Evolutionary conservation across 2,113 vertebrate species (phyloP), one percentile per base, ranked within the genome.

Genomic region (Hippocampus comes): DNA sequence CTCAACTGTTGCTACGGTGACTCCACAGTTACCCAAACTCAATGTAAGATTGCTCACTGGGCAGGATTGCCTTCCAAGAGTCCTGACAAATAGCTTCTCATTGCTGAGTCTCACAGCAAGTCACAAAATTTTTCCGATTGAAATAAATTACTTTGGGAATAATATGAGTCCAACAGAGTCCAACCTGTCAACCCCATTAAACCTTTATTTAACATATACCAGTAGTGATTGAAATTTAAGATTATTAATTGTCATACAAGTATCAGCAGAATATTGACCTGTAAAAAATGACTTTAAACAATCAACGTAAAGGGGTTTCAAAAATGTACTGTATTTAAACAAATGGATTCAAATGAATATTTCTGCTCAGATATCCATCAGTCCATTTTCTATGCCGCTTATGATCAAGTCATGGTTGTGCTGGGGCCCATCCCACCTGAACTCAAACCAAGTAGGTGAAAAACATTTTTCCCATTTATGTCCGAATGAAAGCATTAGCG

Each of bases 1-100:
- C 72, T 83, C 78, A 80, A 84, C 78, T 78, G 89, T 92, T 91
- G 86, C 91, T 85, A 86, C 73, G 82, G 89, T 75, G 85, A 91
- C 87, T 86, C 77, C 82, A 82, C 76, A 85, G 82, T 81, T 81
- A 85, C 87, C 72, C 67, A 72, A 70, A 77, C 72, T 82, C 73
- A 87, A 82, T 80, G 73, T 76, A 57, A 63, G 78, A 64, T 81
- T 72, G 64, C 67, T 88, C 67, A 72, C 73, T 67, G 75, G 71
- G 83, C 73, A 82, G 77, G 78, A 80, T 73, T 73, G 30, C 67
- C 53, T n/a, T 60, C 67, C 46, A 75, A 81, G 74, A 70, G 70
- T 59, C 38, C 55, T 48, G 73, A 86, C 81, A 81, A 86, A 79
- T 67, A 70, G 64, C 18, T 66, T 69, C 56, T 55, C 70, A 70